Conservation (phyloP, 2,888 invertebrate species). For the Capitulum mitella region DNA sequence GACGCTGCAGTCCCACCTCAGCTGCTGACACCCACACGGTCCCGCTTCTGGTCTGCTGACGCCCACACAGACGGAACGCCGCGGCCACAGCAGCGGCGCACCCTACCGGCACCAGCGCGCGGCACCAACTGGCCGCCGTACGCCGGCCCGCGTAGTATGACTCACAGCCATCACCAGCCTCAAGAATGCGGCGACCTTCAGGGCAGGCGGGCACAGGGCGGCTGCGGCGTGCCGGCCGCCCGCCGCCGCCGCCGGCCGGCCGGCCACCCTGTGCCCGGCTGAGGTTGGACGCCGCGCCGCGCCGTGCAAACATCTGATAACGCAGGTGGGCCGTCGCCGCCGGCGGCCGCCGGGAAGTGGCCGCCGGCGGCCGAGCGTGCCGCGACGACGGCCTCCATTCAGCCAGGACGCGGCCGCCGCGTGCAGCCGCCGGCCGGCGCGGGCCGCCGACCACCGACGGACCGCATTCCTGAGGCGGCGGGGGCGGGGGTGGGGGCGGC, state of each 20-base stretch:
- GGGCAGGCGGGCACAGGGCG: slow-evolving; percentile 25
- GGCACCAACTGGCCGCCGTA: slow-evolving; percentile 3
- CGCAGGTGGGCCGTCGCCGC: too few relatives aligned
- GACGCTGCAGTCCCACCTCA: background rate
- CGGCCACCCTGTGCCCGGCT: background rate
- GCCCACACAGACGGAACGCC: background rate
- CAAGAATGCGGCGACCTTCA: slow-evolving; percentile 30
- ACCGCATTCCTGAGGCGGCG: slow-evolving; percentile 17
- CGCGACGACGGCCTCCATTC: too few relatives aligned
- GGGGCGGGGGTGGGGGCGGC: background rate
- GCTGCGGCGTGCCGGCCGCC: background rate
- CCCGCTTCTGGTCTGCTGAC: too few relatives aligned
- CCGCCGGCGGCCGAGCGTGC: too few relatives aligned
- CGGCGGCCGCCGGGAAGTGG: too few relatives aligned
- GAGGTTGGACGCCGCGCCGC: too few relatives aligned
- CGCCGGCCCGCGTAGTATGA: slow-evolving; percentile 13
- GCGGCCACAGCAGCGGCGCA: background rate
- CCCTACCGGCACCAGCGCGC: background rate
- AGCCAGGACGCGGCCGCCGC: too few relatives aligned
- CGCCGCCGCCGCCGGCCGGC: background rate
- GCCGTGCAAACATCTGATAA: too few relatives aligned
- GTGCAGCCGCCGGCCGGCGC: background rate
- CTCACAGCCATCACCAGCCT: background rate
- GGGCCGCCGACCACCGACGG: slow-evolving; percentile 28
- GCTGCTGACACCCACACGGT: background rate